These are phyloP conservation scores for Passerina amoena DNA, from an alignment of 2,113 vertebrate species.

Conservation along the genomic window DNA sequence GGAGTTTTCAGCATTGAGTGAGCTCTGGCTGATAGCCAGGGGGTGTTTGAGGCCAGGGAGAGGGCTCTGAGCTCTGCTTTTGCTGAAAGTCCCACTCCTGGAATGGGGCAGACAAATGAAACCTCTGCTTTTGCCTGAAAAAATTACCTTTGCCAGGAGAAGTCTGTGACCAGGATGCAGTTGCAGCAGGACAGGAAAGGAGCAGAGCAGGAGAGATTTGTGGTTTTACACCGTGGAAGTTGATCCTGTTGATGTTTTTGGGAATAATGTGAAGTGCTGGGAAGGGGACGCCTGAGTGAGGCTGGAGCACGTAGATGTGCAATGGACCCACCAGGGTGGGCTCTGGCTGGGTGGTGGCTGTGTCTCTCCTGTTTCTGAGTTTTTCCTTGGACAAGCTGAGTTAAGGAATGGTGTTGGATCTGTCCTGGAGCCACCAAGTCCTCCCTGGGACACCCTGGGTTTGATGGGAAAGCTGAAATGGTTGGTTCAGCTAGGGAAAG, in stretches of 20 bases:
- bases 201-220: accelerated
- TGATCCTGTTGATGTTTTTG: neutral
- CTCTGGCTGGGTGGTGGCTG: neutral
- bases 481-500: neutral
- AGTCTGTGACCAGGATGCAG: neutral
- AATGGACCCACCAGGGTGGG: accelerated
- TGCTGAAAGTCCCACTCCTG: neutral
- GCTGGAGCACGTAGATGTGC: neutral
- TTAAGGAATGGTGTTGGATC: neutral
- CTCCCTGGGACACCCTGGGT: accelerated
- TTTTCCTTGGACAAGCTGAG: neutral
- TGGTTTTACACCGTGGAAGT: neutral
- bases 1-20: neutral
- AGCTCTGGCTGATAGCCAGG: neutral
- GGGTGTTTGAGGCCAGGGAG: neutral
- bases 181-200: neutral
- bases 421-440: neutral
- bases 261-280: neutral
- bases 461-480: neutral
- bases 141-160: accelerated
- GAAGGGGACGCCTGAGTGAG: neutral
- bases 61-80: neutral
- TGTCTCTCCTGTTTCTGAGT: too few species aligned
- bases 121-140: neutral
- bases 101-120: neutral